Percentiles rank a stretch among this genome's conserved stretches.
phyloP scores from a whole-genome alignment of 2,113 vertebrate species.

The Anolis carolinensis region DNA sequence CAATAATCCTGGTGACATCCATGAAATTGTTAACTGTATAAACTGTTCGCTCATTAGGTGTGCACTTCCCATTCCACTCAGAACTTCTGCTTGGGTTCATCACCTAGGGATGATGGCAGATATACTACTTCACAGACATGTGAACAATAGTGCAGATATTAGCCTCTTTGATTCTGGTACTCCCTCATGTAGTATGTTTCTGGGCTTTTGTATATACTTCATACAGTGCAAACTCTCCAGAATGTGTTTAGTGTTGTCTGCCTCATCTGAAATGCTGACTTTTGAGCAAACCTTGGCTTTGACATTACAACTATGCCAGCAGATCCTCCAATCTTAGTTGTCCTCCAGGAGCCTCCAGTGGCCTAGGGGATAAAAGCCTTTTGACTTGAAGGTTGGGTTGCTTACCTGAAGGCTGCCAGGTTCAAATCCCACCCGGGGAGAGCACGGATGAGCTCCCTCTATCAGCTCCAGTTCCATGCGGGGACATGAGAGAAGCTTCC shows the following conservation, averaged over 20 bases:
- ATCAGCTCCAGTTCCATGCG: too few species aligned
- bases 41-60: neutral
- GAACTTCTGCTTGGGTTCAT: neutral
- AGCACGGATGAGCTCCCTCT: too few species aligned
- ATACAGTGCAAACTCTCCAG: neutral
- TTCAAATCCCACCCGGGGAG: too few species aligned
- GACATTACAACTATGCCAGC: neutral
- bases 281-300: neutral
- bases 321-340: neutral
- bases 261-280: neutral
- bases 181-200: neutral
- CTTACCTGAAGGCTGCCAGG: too few species aligned
- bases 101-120: neutral
- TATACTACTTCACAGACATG: too few species aligned
- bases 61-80: neutral
- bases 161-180: neutral
- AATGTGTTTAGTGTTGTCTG: too few species aligned
- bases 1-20: too few species aligned
- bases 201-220: neutral
- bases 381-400: too few species aligned
- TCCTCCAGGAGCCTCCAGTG: too few species aligned
- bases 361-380: too few species aligned
- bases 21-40: too few species aligned
- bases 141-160: neutral
- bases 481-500: too few species aligned